phyloP scores from a whole-genome alignment of 2,113 vertebrate genomes.

The Candoia aspera region DNA sequence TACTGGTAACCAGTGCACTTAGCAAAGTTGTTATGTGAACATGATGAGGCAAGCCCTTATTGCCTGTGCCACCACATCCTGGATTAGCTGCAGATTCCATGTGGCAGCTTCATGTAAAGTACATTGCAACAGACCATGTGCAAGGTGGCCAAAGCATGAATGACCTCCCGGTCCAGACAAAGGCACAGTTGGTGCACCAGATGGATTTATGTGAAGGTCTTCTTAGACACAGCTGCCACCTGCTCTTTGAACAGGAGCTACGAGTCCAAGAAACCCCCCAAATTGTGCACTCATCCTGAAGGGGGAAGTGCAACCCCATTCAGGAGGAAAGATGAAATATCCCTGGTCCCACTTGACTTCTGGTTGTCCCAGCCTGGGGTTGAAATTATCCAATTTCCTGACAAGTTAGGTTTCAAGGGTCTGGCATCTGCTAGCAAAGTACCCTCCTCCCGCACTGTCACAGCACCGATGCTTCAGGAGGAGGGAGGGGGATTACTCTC shows the following conservation, averaged over 20 bases:
- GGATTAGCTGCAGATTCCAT: not conserved
- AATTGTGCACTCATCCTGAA: not conserved
- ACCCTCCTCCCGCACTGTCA: not conserved
- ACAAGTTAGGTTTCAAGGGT: not conserved
- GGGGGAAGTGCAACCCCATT: not conserved
- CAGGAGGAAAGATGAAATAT: not conserved
- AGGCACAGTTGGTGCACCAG: not conserved
- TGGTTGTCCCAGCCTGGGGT: not conserved
- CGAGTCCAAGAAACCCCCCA: not conserved
- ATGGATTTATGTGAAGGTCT: not conserved
- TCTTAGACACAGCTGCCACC: not conserved
- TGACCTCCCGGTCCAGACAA: not conserved
- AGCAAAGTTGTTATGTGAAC: not conserved
- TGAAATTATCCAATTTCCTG: not conserved
- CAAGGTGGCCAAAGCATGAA: not conserved
- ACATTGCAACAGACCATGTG: not conserved
- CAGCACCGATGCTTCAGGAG: not conserved
- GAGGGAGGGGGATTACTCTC: not conserved
- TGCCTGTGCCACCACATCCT: not conserved
- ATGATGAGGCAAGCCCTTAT: not conserved
- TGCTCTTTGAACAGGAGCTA: not conserved
- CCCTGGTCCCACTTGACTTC: not conserved
- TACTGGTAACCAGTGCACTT: not conserved
- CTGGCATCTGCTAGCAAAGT: not conserved
- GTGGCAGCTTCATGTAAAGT: not conserved